These are phyloP conservation scores for Leistus spinibarbis DNA, from an alignment of 2,888 invertebrate species.

Conservation along the genomic window DNA sequence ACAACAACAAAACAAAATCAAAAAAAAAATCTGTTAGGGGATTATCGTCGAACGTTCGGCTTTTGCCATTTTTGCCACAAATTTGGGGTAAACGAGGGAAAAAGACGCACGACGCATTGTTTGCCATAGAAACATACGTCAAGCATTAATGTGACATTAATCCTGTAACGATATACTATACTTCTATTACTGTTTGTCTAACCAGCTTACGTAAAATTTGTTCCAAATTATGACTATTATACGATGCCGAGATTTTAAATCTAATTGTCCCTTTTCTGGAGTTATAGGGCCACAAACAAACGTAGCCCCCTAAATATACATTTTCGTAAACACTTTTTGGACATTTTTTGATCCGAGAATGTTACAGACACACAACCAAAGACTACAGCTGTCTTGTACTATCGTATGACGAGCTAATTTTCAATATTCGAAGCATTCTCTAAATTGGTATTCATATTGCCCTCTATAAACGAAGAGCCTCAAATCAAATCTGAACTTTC, in stretches of 20 bases:
- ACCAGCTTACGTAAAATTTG: background rate
- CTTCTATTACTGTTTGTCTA: background rate
- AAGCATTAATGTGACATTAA: conserved; percentile 31
- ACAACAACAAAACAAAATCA: background rate
- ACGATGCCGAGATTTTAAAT: background rate
- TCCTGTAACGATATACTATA: conserved; percentile 21
- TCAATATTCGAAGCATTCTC: too few relatives aligned
- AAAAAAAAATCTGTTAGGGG: too few relatives aligned
- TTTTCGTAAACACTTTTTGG: too few relatives aligned
- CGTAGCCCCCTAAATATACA: too few relatives aligned
- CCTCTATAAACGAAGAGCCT: background rate
- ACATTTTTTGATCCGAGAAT: too few relatives aligned
- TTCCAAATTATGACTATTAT: background rate
- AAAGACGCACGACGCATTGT: conserved; percentile 19
- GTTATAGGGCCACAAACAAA: too few relatives aligned
- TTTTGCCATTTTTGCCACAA: conserved; percentile 4
- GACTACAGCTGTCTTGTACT: background rate
- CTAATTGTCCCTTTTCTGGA: too few relatives aligned
- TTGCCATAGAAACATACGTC: conserved; percentile 10
- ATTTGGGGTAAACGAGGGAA: conserved; percentile 31
- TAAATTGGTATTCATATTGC: background rate
- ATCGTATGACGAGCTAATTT: background rate
- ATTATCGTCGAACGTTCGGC: background rate
- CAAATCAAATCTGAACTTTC: background rate
- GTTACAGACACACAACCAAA: too few relatives aligned